A percentile compares a stretch with the other conserved stretches of the same genome.
Evolutionary conservation across 2,113 vertebrate genomes (phyloP).

Genomic region (Triplophysa siluroides): DNA sequence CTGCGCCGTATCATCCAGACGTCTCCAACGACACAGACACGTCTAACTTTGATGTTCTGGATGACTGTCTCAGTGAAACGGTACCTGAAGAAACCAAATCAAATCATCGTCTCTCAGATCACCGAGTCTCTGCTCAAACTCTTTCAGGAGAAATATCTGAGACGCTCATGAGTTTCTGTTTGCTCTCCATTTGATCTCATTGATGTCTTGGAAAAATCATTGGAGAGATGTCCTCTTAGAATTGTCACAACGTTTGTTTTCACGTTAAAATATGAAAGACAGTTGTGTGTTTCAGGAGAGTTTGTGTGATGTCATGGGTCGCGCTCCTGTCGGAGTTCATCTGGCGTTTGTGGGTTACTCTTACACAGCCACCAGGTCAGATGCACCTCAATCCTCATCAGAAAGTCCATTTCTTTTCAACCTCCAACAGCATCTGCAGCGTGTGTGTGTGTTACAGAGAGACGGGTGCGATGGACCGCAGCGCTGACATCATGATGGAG

Average conservation of each 20-base stretch:
- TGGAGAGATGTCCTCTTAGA: no score
- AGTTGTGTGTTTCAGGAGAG: constrained; percentile 69
- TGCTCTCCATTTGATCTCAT: no score
- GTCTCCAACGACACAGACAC: constrained; percentile 82
- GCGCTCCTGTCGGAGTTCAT: constrained; percentile 75
- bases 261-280: neutral
- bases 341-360: constrained; percentile 86
- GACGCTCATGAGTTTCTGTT: no score
- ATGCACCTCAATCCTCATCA: neutral
- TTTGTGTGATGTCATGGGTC: constrained; percentile 73
- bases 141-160: no score
- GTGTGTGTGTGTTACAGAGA: constrained; percentile 54
- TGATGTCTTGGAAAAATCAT: no score
- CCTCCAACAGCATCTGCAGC: neutral
- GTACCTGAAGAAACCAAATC: constrained; percentile 58
- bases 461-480: constrained; percentile 68
- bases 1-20: constrained; percentile 80
- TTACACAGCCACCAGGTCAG: constrained; percentile 79
- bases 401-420: neutral
- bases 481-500: constrained; percentile 72
- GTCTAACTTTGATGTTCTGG: constrained; percentile 85
- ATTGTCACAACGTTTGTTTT: no score
- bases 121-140: no score
- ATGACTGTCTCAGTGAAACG: constrained; percentile 82
- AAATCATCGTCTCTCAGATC: no score